Percentiles rank a stretch among this genome's conserved stretches.
phyloP scores from a whole-genome alignment of 2,888 invertebrate genomes.

The Zaprionus bogoriensis region DNA sequence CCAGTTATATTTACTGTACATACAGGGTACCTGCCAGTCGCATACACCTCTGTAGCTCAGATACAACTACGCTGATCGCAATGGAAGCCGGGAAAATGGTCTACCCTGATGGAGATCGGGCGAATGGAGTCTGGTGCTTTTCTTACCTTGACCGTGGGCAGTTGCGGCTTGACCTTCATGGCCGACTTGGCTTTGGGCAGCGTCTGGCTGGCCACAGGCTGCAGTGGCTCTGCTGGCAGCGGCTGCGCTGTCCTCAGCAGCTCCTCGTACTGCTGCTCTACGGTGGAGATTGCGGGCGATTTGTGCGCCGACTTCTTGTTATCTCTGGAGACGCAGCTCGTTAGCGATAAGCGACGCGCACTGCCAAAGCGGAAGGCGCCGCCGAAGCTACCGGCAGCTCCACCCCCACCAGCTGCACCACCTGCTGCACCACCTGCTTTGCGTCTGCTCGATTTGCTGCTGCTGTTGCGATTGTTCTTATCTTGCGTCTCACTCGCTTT shows the following conservation, averaged over 20 bases:
- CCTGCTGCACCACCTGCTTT: conserved; percentile 48
- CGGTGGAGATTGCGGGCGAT: conserved; percentile 19
- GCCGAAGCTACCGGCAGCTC: conserved; percentile 38
- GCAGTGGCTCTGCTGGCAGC: background rate
- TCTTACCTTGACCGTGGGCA: conserved; percentile 79
- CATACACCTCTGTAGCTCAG: no score
- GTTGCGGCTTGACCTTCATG: conserved; percentile 75
- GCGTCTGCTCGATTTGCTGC: conserved; percentile 44
- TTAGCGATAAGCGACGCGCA: conserved; percentile 72
- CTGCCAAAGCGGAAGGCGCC: conserved; percentile 65
- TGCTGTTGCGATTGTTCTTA: conserved; percentile 15
- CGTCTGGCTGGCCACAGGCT: conserved; percentile 16
- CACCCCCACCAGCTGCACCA: conserved; percentile 34
- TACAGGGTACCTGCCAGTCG: no score
- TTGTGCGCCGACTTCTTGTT: conserved; percentile 34
- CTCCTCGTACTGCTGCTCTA: conserved; percentile 41
- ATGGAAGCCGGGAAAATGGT: background rate
- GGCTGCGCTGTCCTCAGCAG: conserved; percentile 12
- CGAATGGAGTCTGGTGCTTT: background rate
- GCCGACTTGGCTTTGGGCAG: conserved; percentile 26
- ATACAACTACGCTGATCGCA: no score
- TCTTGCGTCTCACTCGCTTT: conserved; percentile 8
- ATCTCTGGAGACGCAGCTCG: conserved; percentile 66
- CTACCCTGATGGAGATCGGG: background rate
- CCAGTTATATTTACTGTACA: no score